Percentiles rank a stretch among this genome's conserved stretches.
phyloP scores from a whole-genome alignment of 2,113 vertebrate genomes.

The Chaetorhynchus papuensis region DNA sequence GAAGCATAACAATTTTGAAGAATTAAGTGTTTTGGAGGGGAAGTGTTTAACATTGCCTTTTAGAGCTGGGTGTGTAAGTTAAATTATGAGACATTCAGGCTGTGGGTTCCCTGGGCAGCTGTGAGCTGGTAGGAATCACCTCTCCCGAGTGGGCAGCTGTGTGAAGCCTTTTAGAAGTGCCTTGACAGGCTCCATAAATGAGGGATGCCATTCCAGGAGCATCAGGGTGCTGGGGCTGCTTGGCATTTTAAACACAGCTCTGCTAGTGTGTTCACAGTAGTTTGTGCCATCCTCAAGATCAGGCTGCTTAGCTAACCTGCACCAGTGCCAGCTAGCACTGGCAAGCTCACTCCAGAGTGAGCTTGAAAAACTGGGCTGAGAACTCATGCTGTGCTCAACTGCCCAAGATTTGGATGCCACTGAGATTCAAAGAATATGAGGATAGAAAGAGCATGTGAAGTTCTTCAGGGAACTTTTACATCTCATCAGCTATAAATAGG shows the following conservation, averaged over 20 bases:
- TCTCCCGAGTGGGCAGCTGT: not conserved
- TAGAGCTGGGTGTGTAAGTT: not conserved
- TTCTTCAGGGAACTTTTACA: not conserved
- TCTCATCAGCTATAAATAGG: not conserved
- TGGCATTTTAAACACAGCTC: not conserved
- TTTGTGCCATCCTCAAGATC: not conserved
- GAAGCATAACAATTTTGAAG: not conserved
- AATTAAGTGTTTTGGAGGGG: not conserved
- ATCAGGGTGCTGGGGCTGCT: not conserved
- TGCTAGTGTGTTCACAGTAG: not conserved
- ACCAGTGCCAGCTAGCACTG: not conserved
- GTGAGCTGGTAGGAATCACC: not conserved
- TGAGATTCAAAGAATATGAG: not conserved
- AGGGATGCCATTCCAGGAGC: not conserved
- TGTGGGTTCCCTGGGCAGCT: not conserved
- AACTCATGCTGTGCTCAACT: not conserved
- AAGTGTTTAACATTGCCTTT: not conserved
- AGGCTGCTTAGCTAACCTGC: not conserved
- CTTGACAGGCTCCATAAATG: not conserved
- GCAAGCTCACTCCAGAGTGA: not conserved
- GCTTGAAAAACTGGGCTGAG: not conserved
- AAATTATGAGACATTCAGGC: not conserved
- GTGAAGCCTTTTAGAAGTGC: not conserved
- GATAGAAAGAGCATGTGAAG: not conserved
- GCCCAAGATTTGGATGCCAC: not conserved